Evolutionary conservation across 1,140 invertebrate species (phyloP), one percentile per base, ranked within the genome.

Genomic region (Drosophila pruinosa): DNA sequence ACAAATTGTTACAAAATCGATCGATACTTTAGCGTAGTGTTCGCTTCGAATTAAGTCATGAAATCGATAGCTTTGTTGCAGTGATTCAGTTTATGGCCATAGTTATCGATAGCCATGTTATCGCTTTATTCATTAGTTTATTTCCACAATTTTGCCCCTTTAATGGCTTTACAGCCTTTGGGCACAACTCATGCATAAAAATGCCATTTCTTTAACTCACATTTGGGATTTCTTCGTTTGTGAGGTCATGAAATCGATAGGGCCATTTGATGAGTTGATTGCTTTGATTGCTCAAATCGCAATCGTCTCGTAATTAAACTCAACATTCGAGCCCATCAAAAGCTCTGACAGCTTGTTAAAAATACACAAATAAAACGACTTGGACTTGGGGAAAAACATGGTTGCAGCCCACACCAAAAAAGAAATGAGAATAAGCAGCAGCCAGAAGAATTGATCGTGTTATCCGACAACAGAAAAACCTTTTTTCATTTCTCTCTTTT

Each of bases 321-420:
- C 31, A 48, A 59, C 24, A 58, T 45, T n/a, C n/a, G 34, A 59
- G 64, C 45, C 56, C 45, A 41, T 68, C 64, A 48, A 70, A 38
- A 45, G 26, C n/a, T 48, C 47, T 70, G 59, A 64, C 62, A 67
- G 69, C 69, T 72, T 72, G 69, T 72, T 72, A 67, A 59, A 67
- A 6, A 31, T 36, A 45, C 21, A 64, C 34, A 41, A 31, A 61
- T 50, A 34, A 59, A 31, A 31, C 4, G 6, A 7, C 14, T n/a
- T 4, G 6, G n/a, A 53, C 24, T 36, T 22, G 26, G 41, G 19
- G 17, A 34, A 28, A n/a, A 48, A 64, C 48, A 39, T 62, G 31
- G 24, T 24, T 53, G 57, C 65, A 62, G 39, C 67, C 67, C 67
- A 70, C 59, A 63, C 67, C 67, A 64, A 54, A 59, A 36, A 53